Base-by-base conservation (phyloP, 2,113 vertebrate species). In the Ochotona princeps region DNA sequence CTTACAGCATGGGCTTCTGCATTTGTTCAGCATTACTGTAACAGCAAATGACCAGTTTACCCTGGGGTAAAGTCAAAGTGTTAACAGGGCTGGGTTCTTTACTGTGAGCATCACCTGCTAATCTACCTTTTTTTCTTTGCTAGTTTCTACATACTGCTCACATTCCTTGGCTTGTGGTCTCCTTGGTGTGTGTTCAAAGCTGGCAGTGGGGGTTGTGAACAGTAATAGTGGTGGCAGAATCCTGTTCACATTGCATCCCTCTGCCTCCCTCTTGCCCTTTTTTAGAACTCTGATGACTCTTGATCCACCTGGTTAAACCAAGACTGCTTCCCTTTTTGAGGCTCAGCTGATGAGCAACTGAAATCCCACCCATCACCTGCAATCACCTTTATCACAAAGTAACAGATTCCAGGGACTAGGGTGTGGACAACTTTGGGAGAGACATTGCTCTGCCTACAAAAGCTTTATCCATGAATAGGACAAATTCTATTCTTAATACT, bases 401-500 rank as follows among this genome's bases (percentile, higher is more conserved):
- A 83, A 73, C 25, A 26, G 38, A 76, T 44, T 73, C 21, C n/a
- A 69, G 57, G 47, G 23, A 26, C 26, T 30, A 35, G 26, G 49
- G 49, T 30, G 7, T 8, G 23, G 65, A 54, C 20, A 23, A 80
- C 26, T 90, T 14, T 15, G 5, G 21, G 17, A 23, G 12, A 13
- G 17, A 17, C 60, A n/a, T 51, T 75, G 26, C 54, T 54, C 80
- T 93, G 89, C 49, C 86, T 90, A 54, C 23, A 60, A 32, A 9
- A 81, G 57, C 21, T 79, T 90, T 79, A 79, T 78, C 70, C 65
- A 65, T 65, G 69, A 63, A 90, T 15, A 23, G 25, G 69, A 81
- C 8, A 73, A 14, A 66, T 74, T 96, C 87, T 95, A 73, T 66
- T 83, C 51, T 93, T 63, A 88, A 79, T 76, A 79, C 67, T 83